Conservation (phyloP, 2,113 vertebrate genomes). For the Scomber scombrus region DNA sequence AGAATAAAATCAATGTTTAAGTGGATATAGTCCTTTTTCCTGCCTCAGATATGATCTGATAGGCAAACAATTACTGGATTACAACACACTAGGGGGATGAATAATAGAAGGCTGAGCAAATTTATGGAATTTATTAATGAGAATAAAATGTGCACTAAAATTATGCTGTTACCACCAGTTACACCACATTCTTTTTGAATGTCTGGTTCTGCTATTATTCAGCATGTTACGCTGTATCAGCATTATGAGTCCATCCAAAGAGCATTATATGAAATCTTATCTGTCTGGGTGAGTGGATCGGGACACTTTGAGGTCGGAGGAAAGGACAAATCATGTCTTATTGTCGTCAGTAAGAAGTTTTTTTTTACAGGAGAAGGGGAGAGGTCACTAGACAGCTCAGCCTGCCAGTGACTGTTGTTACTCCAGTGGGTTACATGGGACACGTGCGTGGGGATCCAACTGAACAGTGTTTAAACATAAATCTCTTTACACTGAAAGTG, state of each 20-base stretch:
- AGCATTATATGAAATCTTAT: constrained; percentile 33
- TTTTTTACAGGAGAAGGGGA: constrained; percentile 9
- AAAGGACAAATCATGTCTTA: constrained; percentile 26
- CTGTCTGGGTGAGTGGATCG: constrained; percentile 20
- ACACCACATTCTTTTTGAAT: constrained; percentile 25
- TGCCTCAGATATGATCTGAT: constrained; percentile 63
- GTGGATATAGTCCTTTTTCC: constrained; percentile 48
- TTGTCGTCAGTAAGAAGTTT: constrained; percentile 21
- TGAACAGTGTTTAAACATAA: constrained; percentile 52
- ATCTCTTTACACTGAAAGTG: constrained; percentile 51
- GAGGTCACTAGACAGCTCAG: constrained; percentile 49
- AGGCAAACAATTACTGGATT: constrained; percentile 71
- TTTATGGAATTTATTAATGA: constrained; percentile 67
- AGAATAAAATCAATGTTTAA: constrained; percentile 83
- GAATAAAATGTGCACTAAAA: constrained; percentile 43
- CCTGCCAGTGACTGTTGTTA: background rate
- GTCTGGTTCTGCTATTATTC: constrained; percentile 13
- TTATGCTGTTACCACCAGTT: constrained; percentile 43
- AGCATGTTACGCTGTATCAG: constrained; percentile 48
- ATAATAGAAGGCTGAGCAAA: constrained; percentile 44
- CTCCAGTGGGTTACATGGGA: constrained; percentile 19
- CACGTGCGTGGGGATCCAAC: constrained; percentile 51
- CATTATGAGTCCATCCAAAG: constrained; percentile 24
- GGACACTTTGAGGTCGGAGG: constrained; percentile 1
- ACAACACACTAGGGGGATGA: constrained; percentile 54